phyloP scores from a whole-genome alignment of 2,888 invertebrate genomes.

The Elysia crispata region DNA sequence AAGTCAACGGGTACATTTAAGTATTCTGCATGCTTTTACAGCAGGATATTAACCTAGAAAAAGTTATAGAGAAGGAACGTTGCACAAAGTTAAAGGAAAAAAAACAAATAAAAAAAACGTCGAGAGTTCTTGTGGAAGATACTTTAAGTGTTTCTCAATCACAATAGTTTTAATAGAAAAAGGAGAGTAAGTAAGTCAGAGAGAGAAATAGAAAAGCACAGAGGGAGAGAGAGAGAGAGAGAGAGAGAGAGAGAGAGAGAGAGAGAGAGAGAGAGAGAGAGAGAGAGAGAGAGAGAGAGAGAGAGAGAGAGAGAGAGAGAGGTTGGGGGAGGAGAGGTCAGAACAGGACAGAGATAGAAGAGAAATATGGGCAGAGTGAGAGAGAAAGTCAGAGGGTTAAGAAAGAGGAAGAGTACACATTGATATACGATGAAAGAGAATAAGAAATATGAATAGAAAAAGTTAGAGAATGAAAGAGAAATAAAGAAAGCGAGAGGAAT shows the following conservation, averaged over 20 bases:
- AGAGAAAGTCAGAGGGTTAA: neutral
- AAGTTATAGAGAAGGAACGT: too few species aligned
- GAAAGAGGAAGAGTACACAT: slow-evolving; percentile 7
- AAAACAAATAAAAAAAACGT: too few species aligned
- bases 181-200: neutral
- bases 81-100: too few species aligned
- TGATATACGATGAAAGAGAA: neutral
- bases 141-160: too few species aligned
- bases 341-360: neutral
- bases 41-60: too few species aligned
- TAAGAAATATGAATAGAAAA: neutral
- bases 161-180: too few species aligned
- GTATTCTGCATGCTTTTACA: too few species aligned
- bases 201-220: neutral
- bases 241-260: neutral
- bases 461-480: neutral
- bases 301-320: slow-evolving; percentile 1
- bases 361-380: neutral
- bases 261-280: neutral
- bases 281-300: slow-evolving; percentile 15
- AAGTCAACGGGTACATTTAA: too few species aligned
- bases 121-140: too few species aligned
- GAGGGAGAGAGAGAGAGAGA: neutral
- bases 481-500: too few species aligned
- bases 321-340: neutral